Conservation (phyloP, 2,888 invertebrate genomes). For the Arenicola marina region DNA sequence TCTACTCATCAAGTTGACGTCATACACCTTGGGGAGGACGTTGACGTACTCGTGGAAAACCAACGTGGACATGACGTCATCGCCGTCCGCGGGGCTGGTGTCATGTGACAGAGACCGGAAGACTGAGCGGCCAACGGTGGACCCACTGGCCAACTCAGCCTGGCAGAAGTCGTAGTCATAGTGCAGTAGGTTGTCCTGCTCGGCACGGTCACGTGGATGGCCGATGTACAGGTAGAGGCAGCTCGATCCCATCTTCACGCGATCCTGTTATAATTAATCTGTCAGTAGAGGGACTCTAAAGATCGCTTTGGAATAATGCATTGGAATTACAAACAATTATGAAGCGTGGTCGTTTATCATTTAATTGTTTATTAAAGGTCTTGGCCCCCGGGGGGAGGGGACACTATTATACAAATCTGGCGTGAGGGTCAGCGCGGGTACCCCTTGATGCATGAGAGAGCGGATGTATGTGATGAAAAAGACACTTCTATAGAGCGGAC, state of each 20-base stretch:
- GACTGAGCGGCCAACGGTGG: constrained; percentile 21
- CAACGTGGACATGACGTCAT: constrained; percentile 25
- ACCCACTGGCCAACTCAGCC: constrained; percentile 42
- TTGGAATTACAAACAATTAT: too few species aligned
- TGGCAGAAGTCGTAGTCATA: constrained; percentile 44
- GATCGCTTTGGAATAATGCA: too few species aligned
- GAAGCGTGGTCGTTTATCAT: too few species aligned
- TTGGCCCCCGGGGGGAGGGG: too few species aligned
- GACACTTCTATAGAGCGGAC: too few species aligned
- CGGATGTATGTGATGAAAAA: too few species aligned
- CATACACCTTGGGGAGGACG: constrained; percentile 41
- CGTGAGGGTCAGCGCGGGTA: too few species aligned
- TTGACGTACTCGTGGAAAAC: constrained; percentile 44
- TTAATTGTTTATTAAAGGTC: too few species aligned
- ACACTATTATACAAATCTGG: too few species aligned
- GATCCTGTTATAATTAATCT: constrained; percentile 35
- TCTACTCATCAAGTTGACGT: constrained; percentile 47
- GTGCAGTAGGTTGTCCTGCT: constrained; percentile 13
- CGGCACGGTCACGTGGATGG: constrained; percentile 33
- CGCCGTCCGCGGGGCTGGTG: constrained; percentile 15
- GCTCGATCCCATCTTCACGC: constrained; percentile 44
- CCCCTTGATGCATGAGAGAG: too few species aligned
- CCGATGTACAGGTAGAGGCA: constrained; percentile 43
- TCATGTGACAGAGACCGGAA: constrained; percentile 7
- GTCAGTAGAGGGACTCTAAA: too few species aligned